phyloP scores from a whole-genome alignment of 2,888 invertebrate species.

The Acronicta aceris region DNA sequence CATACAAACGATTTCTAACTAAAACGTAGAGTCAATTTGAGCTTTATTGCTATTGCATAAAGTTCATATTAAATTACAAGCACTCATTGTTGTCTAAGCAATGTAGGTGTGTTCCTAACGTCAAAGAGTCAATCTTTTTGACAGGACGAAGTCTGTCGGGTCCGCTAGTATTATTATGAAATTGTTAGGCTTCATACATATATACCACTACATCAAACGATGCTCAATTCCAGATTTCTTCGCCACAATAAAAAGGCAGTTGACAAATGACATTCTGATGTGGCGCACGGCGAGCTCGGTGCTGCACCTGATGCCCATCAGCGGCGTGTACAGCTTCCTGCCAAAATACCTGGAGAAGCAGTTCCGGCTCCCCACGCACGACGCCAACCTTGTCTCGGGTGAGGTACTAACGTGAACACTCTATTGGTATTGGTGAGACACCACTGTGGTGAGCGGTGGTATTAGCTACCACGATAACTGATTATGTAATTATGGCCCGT shows the following conservation, averaged over 20 bases:
- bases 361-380: slow-evolving; percentile 96
- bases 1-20: too few species aligned
- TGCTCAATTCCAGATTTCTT: slow-evolving; percentile 77
- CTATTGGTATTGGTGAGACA: slow-evolving; percentile 43
- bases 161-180: too few species aligned
- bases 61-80: too few species aligned
- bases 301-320: slow-evolving; percentile 96
- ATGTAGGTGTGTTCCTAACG: too few species aligned
- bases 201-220: neutral
- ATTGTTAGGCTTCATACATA: too few species aligned
- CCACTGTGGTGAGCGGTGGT: slow-evolving; percentile 3
- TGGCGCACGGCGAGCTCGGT: slow-evolving; percentile 97
- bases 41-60: too few species aligned
- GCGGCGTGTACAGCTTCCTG: slow-evolving; percentile 97
- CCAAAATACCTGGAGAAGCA: slow-evolving; percentile 98
- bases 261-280: slow-evolving; percentile 97
- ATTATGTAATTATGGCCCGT: too few species aligned
- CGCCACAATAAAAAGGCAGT: slow-evolving; percentile 90
- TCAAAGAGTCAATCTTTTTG: too few species aligned
- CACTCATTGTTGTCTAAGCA: too few species aligned
- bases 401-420: slow-evolving; percentile 75
- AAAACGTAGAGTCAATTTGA: too few species aligned
- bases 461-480: neutral
- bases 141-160: too few species aligned
- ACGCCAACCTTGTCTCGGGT: slow-evolving; percentile 97